Conservation (phyloP, 2,797 vertebrate species). For the Cyprinodon diabolis region DNA sequence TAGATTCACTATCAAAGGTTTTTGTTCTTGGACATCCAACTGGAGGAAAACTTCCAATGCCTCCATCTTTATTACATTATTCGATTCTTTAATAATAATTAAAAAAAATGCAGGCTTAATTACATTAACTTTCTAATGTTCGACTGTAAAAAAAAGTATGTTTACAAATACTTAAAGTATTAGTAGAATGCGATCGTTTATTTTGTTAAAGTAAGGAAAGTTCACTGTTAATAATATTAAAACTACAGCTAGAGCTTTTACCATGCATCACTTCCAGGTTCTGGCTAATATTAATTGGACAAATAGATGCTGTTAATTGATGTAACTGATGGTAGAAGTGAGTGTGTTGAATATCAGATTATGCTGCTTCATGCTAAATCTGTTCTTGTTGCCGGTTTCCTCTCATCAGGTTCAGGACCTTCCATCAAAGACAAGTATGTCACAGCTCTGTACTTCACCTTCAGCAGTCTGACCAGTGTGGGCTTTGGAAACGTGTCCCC, state of each 20-base stretch:
- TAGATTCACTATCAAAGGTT: too few relatives aligned
- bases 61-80: too few relatives aligned
- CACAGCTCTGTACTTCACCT: constrained; percentile 99
- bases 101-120: too few relatives aligned
- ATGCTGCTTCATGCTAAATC: background rate
- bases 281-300: too few relatives aligned
- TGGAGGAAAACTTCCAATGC: too few relatives aligned
- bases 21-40: too few relatives aligned
- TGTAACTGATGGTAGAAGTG: background rate
- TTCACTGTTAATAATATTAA: too few relatives aligned
- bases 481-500: constrained; percentile 99
- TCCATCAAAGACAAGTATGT: constrained; percentile 99
- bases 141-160: background rate
- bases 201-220: too few relatives aligned
- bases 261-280: background rate
- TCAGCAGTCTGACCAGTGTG: constrained; percentile 99
- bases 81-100: too few relatives aligned
- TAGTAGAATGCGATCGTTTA: too few relatives aligned
- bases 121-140: background rate
- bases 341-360: background rate
- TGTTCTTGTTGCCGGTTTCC: background rate
- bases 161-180: background rate
- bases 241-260: too few relatives aligned
- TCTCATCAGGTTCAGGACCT: constrained; percentile 85
- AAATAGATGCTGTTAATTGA: background rate